Conservation (phyloP, 92 coral and sea anemone species). For the Paramuricea clavata region DNA sequence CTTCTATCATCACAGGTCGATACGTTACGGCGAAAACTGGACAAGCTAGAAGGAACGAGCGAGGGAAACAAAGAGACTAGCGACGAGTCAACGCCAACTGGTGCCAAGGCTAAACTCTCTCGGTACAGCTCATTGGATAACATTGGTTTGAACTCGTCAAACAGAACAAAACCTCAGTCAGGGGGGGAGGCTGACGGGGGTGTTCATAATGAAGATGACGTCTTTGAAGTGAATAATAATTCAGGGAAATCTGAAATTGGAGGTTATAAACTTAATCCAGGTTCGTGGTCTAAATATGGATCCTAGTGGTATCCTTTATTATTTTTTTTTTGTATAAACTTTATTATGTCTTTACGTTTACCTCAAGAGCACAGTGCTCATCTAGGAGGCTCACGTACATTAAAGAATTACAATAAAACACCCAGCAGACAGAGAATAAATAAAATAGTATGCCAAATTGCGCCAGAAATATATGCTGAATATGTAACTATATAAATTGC, state of each 20-base stretch:
- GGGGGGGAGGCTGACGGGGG: not conserved
- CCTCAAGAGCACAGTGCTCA: too few relatives aligned
- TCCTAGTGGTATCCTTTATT: too few relatives aligned
- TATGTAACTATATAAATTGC: too few relatives aligned
- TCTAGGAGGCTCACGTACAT: too few relatives aligned
- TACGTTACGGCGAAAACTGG: conserved; percentile 2
- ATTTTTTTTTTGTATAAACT: too few relatives aligned
- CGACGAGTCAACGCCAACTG: not conserved
- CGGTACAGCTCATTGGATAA: conserved; percentile 34
- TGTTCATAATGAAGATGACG: not conserved
- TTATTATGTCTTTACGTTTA: too few relatives aligned
- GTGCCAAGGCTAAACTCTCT: conserved; percentile 16
- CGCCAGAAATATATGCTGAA: too few relatives aligned
- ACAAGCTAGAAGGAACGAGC: conserved; percentile 20
- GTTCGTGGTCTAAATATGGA: not conserved
- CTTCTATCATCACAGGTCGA: conserved; percentile 5
- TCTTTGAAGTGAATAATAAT: conserved; percentile 24
- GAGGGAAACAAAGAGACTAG: not conserved
- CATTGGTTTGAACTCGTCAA: not conserved
- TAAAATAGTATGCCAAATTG: too few relatives aligned
- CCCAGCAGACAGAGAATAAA: too few relatives aligned
- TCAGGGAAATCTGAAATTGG: conserved; percentile 27
- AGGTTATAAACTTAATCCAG: conserved; percentile 45
- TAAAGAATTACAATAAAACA: too few relatives aligned
- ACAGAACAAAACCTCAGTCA: not conserved